A percentile compares a stretch with the other conserved stretches of the same genome.
phyloP scores from a whole-genome alignment of 2,888 invertebrate species.

The Eristalinus sepulchralis region DNA sequence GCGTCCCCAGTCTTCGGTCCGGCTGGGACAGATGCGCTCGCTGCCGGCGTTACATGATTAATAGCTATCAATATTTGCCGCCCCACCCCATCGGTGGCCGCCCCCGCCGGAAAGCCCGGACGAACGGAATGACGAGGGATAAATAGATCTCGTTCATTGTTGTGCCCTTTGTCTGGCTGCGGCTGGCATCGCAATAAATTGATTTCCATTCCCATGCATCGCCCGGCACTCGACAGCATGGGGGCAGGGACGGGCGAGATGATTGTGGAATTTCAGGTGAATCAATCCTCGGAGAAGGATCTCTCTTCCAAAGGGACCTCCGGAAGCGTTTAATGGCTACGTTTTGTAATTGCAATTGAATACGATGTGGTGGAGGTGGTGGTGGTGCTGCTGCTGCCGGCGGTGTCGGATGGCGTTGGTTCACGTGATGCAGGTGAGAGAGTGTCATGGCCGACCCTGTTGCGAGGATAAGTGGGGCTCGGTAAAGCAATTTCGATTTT shows the following conservation, averaged over 20 bases:
- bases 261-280: constrained; percentile 15
- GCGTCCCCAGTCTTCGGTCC: not conserved
- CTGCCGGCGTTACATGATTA: constrained; percentile 61
- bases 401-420: not conserved
- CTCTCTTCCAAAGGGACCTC: not conserved
- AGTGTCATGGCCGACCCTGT: not conserved
- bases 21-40: constrained; percentile 10
- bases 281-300: constrained; percentile 11
- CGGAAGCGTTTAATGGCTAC: constrained; percentile 62
- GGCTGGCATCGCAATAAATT: constrained; percentile 64
- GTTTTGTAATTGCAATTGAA: constrained; percentile 62
- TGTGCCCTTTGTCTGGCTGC: constrained; percentile 53
- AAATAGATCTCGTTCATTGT: constrained; percentile 45
- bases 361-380: constrained; percentile 17
- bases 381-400: not conserved
- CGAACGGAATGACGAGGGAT: not conserved
- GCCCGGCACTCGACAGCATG: not conserved
- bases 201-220: constrained; percentile 60
- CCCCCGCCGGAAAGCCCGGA: not conserved
- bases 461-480: not conserved
- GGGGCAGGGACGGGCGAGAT: not conserved
- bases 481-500: not conserved
- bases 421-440: constrained; percentile 17
- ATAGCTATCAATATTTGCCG: constrained; percentile 67
- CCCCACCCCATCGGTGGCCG: not conserved